Conservation (phyloP, 1,140 invertebrate genomes). For the Grapholita molesta region DNA sequence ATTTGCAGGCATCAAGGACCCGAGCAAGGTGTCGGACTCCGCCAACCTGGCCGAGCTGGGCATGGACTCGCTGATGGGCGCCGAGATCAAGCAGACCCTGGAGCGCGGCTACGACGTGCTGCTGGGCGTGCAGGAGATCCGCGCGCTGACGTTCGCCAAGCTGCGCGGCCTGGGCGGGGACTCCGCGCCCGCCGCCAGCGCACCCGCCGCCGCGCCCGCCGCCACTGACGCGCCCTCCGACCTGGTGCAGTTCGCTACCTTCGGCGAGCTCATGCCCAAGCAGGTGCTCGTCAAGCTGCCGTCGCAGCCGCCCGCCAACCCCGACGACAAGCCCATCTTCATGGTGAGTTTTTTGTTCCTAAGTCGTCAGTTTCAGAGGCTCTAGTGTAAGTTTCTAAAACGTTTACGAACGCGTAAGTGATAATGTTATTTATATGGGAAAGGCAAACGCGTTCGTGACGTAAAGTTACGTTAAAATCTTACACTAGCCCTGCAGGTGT, state of each 20-base stretch:
- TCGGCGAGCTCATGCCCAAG: slow-evolving; percentile 81
- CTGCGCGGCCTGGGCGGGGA: slow-evolving; percentile 82
- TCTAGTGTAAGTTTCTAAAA: no score
- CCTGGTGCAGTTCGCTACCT: slow-evolving; percentile 62
- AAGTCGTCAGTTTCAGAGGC: no score
- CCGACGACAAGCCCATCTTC: slow-evolving; percentile 68
- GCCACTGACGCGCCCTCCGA: slow-evolving; percentile 18
- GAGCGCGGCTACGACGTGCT: slow-evolving; percentile 95
- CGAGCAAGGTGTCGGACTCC: slow-evolving; percentile 84
- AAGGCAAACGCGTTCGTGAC: no score
- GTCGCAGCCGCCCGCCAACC: slow-evolving; percentile 32
- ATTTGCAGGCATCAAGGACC: slow-evolving; percentile 85
- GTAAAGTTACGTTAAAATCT: no score
- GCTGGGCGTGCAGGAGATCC: slow-evolving; percentile 93
- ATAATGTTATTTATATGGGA: no score
- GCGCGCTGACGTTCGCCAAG: slow-evolving; percentile 86
- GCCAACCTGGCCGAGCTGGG: slow-evolving; percentile 94
- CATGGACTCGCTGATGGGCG: slow-evolving; percentile 98
- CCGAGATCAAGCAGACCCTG: slow-evolving; percentile 97
- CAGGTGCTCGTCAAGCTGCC: slow-evolving; percentile 81
- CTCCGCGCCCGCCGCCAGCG: slow-evolving; percentile 37
- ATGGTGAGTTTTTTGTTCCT: slow-evolving; percentile 76
- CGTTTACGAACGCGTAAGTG: no score
- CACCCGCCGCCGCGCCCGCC: slow-evolving; percentile 28
- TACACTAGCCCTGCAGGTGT: no score